These are phyloP conservation scores for Andrena hattorfiana DNA, from an alignment of 2,888 invertebrate species.

Conservation along the genomic window DNA sequence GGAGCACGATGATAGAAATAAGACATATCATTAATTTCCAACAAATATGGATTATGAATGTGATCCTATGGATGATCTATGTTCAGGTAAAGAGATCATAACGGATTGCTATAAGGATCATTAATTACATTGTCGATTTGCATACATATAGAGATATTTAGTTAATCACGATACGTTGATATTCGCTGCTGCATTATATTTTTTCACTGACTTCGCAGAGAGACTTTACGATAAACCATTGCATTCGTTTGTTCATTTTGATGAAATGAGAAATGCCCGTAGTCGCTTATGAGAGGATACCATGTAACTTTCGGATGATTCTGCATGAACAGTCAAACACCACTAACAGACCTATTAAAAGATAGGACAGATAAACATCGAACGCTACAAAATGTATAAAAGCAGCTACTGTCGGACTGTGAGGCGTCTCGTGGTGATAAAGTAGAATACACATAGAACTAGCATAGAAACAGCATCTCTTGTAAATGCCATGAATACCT, in stretches of 20 bases:
- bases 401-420: slow-evolving; percentile 47
- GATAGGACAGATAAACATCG: slow-evolving; percentile 31
- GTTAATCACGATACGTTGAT: slow-evolving; percentile 4
- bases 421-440: slow-evolving; percentile 41
- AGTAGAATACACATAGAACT: slow-evolving; percentile 34
- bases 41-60: slow-evolving; percentile 40
- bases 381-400: slow-evolving; percentile 48
- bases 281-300: slow-evolving; percentile 3
- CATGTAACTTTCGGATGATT: slow-evolving; percentile 9
- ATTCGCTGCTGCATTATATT: background rate
- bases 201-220: background rate
- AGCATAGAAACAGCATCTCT: slow-evolving; percentile 55
- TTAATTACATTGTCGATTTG: slow-evolving; percentile 1
- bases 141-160: background rate
- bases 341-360: slow-evolving; percentile 27
- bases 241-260: background rate
- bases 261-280: slow-evolving; percentile 3
- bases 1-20: background rate
- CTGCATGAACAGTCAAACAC: slow-evolving; percentile 11
- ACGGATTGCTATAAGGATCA: slow-evolving; percentile 17
- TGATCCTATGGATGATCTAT: slow-evolving; percentile 46
- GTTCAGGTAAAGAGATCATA: slow-evolving; percentile 43
- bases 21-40: slow-evolving; percentile 17
- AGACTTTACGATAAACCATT: background rate
- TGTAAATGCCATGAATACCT: slow-evolving; percentile 8